phyloP scores from a whole-genome alignment of 2,113 vertebrate species.

The Diadophis punctatus region DNA sequence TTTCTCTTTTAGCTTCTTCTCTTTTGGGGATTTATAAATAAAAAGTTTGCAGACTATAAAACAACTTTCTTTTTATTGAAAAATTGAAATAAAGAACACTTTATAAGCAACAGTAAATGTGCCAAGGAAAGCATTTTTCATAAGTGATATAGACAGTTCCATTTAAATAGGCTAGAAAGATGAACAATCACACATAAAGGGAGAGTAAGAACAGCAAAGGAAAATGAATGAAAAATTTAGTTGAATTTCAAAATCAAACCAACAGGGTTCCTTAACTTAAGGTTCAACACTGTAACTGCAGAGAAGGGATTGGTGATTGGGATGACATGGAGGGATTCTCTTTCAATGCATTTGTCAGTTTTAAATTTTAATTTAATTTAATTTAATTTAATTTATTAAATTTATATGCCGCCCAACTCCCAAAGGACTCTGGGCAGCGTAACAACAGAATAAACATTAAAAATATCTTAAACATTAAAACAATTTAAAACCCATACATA shows the following conservation, averaged over 20 bases:
- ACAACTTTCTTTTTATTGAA: not conserved
- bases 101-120: not conserved
- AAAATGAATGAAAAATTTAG: not conserved
- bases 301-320: not conserved
- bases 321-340: not conserved
- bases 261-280: not conserved
- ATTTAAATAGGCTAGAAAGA: conserved; percentile 47
- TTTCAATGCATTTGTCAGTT: not conserved
- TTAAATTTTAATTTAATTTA: no score
- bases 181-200: conserved; percentile 60
- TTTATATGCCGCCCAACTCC: no score
- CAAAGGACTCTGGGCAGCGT: no score
- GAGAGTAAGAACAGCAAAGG: conserved; percentile 58
- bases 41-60: not conserved
- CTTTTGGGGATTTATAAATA: conserved; percentile 1
- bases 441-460: no score
- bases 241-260: not conserved
- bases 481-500: no score
- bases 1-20: not conserved
- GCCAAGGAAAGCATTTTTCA: not conserved
- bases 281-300: not conserved
- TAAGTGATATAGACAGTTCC: conserved; percentile 36
- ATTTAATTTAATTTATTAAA: no score
- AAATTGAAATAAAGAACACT: conserved; percentile 1
- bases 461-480: no score